Evolutionary conservation across 2,113 vertebrate genomes (phyloP).

Genomic region (Smithornis capensis): DNA sequence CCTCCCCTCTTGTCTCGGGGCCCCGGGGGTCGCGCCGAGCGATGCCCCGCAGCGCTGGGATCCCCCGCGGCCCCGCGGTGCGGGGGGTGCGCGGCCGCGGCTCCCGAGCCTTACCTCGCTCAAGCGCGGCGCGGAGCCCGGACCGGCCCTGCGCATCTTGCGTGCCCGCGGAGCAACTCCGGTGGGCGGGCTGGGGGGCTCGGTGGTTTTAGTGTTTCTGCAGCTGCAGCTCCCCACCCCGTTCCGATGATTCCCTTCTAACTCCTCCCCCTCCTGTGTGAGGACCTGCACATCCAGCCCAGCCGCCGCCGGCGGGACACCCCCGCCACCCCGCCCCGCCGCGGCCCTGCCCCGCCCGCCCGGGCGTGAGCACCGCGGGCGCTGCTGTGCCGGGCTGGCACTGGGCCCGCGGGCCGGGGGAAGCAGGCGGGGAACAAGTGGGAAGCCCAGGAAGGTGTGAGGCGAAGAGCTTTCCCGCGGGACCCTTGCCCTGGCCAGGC

Average conservation of each 20-base stretch:
- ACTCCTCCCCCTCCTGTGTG: neutral
- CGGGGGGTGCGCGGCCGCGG: neutral
- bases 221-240: neutral
- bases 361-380: neutral
- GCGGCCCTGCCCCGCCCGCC: neutral
- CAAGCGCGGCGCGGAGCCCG: neutral
- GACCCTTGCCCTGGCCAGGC: neutral
- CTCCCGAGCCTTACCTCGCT: slow-evolving; percentile 1
- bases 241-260: neutral
- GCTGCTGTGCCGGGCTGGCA: neutral
- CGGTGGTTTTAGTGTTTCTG: neutral
- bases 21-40: neutral
- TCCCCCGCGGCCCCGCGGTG: neutral
- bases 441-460: neutral
- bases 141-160: neutral
- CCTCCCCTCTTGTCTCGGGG: neutral
- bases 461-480: neutral
- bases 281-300: neutral
- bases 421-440: neutral
- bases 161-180: neutral
- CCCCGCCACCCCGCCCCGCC: neutral
- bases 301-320: neutral
- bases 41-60: neutral
- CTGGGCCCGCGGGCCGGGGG: neutral
- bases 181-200: neutral